Evolutionary conservation across 1,140 invertebrate species (phyloP).

Genomic region (Drosophila carrolli): DNA sequence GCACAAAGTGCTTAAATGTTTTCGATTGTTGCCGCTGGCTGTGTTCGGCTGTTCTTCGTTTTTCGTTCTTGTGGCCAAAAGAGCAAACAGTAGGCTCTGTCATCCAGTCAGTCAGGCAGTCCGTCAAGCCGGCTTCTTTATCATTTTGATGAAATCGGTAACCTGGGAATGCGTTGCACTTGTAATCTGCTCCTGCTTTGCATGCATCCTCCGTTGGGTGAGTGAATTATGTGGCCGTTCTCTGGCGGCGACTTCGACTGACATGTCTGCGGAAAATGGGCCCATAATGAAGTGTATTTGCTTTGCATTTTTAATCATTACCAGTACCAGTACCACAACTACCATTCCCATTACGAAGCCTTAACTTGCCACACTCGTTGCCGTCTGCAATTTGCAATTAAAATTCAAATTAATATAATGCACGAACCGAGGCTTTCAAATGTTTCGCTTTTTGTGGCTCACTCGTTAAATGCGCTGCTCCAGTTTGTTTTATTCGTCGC

Average conservation of each 20-base stretch:
- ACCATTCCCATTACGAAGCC: conserved; percentile 5
- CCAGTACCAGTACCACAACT: conserved; percentile 1
- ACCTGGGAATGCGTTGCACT: conserved; percentile 80
- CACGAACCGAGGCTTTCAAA: conserved; percentile 66
- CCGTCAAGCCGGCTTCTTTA: conserved; percentile 61
- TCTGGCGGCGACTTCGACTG: conserved; percentile 48
- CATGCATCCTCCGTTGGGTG: conserved; percentile 58
- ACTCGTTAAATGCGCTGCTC: conserved; percentile 64
- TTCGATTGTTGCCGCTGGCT: conserved; percentile 65
- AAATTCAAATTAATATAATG: conserved; percentile 78
- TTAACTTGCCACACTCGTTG: conserved; percentile 23
- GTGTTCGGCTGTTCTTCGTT: conserved; percentile 6
- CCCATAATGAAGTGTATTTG: conserved; percentile 79
- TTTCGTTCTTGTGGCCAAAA: conserved; percentile 26
- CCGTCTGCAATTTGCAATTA: conserved; percentile 72
- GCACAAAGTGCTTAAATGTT: conserved; percentile 82
- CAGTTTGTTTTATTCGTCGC: conserved; percentile 55
- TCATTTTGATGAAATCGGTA: conserved; percentile 82
- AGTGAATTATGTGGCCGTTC: conserved; percentile 72
- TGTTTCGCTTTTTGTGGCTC: conserved; percentile 29
- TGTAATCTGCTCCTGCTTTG: conserved; percentile 73
- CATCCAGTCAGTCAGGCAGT: conserved; percentile 52
- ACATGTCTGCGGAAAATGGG: conserved; percentile 69
- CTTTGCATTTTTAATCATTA: conserved; percentile 68
- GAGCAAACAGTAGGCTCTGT: conserved; percentile 71